Percentiles rank a stretch among this genome's conserved stretches.
These are phyloP conservation scores for Clupea harengus DNA, from an alignment of 2,113 vertebrate species.

Conservation along the genomic window DNA sequence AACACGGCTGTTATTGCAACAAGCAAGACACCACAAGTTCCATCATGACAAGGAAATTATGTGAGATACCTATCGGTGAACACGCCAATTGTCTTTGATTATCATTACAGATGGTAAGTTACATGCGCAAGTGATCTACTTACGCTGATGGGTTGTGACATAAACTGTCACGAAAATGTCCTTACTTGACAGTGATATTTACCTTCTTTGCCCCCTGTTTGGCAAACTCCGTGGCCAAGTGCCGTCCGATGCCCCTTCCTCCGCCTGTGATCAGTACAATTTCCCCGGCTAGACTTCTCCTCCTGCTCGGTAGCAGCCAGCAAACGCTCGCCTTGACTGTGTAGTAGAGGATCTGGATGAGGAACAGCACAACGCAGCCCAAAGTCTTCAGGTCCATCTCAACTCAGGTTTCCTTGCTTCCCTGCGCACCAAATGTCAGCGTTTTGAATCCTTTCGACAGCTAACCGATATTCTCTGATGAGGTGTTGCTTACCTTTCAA, in stretches of 20 bases:
- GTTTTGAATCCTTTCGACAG: neutral
- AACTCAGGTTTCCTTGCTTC: slow-evolving; percentile 20
- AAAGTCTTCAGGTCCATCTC: slow-evolving; percentile 82
- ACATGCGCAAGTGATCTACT: neutral
- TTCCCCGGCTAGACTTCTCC: slow-evolving; percentile 82
- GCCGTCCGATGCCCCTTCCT: slow-evolving; percentile 92
- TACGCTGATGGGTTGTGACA: neutral
- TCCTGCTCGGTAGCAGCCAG: slow-evolving; percentile 74
- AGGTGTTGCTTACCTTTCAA: neutral
- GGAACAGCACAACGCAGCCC: slow-evolving; percentile 81
- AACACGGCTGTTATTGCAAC: neutral
- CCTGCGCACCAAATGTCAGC: neutral
- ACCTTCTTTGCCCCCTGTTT: slow-evolving; percentile 88
- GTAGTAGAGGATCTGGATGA: slow-evolving; percentile 78
- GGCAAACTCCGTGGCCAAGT: slow-evolving; percentile 89
- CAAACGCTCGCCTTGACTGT: slow-evolving; percentile 73
- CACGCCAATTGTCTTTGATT: neutral
- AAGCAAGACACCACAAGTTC: neutral
- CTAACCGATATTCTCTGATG: neutral
- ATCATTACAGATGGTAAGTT: neutral
- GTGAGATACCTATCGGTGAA: neutral
- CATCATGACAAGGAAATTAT: neutral
- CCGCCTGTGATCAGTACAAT: slow-evolving; percentile 92
- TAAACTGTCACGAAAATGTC: slow-evolving; percentile 37
- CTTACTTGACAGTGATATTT: slow-evolving; percentile 42